These are phyloP conservation scores for Anniella stebbinsi DNA, from an alignment of 2,797 vertebrate species.

Conservation along the genomic window DNA sequence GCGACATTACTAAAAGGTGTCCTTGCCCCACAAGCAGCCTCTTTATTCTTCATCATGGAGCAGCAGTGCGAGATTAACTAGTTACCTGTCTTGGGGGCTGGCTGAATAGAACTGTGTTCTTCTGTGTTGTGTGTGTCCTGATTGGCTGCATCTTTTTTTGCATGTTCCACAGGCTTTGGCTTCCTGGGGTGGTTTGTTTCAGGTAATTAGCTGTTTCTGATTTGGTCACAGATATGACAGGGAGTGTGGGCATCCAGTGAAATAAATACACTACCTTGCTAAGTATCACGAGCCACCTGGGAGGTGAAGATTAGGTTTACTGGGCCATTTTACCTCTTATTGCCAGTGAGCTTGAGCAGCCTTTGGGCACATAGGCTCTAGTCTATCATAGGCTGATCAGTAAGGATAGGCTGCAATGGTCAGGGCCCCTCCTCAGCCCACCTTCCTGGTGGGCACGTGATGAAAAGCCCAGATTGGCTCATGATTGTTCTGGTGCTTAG, in stretches of 20 bases:
- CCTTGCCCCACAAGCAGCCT: no score
- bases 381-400: background rate
- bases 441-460: background rate
- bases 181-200: background rate
- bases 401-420: background rate
- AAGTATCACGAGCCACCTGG: background rate
- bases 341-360: background rate
- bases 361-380: background rate
- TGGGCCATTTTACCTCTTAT: background rate
- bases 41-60: no score
- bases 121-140: no score
- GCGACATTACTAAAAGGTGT: no score
- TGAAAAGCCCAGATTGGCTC: background rate
- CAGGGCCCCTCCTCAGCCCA: background rate
- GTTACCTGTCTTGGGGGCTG: no score
- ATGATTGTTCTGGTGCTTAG: background rate
- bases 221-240: background rate
- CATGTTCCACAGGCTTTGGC: background rate
- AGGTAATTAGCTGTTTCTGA: background rate
- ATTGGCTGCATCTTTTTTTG: no score
- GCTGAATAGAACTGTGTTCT: no score
- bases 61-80: no score
- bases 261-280: background rate
- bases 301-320: background rate
- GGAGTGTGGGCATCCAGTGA: background rate